phyloP scores from a whole-genome alignment of 1,140 invertebrate genomes.

The Medauroidea extradentata region DNA sequence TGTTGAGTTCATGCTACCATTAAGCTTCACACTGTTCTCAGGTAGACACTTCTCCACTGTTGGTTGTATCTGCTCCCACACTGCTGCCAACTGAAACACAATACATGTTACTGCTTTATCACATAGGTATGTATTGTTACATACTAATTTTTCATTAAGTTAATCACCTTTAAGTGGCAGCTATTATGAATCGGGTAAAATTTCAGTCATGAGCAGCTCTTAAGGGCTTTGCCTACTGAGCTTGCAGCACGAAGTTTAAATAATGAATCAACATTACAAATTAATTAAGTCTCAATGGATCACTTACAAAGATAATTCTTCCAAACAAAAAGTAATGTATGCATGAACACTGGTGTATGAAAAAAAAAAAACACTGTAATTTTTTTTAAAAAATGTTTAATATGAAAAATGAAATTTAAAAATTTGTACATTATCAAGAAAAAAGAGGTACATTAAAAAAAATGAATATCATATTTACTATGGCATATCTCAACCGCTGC shows the following conservation, averaged over 20 bases:
- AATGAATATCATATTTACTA: too few relatives aligned
- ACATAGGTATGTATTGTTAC: neutral
- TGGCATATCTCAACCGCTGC: too few relatives aligned
- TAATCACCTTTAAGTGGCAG: neutral
- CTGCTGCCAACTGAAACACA: slow-evolving; percentile 49
- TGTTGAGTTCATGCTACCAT: neutral
- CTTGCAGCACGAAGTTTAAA: neutral
- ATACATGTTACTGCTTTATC: slow-evolving; percentile 20
- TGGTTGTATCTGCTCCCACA: slow-evolving; percentile 53
- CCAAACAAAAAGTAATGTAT: too few relatives aligned
- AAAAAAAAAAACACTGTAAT: too few relatives aligned
- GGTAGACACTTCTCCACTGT: slow-evolving; percentile 52
- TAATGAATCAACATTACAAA: neutral
- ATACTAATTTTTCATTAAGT: neutral
- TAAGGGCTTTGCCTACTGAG: neutral
- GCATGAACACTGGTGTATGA: too few relatives aligned
- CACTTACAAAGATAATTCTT: too few relatives aligned
- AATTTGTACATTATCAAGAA: too few relatives aligned
- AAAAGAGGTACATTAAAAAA: too few relatives aligned
- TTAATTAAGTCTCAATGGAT: neutral
- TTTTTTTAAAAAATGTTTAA: too few relatives aligned
- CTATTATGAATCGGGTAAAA: neutral
- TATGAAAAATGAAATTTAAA: too few relatives aligned
- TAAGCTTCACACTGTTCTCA: slow-evolving; percentile 35
- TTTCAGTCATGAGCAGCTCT: neutral